Percentiles rank a stretch among this genome's conserved stretches.
Conservation (phyloP, 2,797 vertebrate genomes). For the Bothrops alternatus region DNA sequence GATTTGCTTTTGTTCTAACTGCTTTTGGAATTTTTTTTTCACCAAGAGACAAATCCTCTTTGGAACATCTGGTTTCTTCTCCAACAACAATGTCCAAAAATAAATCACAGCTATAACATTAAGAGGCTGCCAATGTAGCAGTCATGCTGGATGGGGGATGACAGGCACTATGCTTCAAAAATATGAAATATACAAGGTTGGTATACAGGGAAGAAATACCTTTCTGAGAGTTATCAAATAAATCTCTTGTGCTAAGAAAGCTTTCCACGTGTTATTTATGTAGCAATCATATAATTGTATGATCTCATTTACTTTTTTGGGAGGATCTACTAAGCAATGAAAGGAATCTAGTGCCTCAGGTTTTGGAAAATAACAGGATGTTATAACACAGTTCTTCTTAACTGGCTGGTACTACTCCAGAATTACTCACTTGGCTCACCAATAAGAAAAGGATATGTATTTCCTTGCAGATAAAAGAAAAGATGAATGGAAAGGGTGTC, state of each 20-base stretch:
- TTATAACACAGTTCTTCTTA: not conserved
- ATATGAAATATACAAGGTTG: not conserved
- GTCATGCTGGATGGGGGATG: not conserved
- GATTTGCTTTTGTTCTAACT: not conserved
- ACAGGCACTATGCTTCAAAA: not conserved
- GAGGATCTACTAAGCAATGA: not conserved
- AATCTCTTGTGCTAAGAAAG: not conserved
- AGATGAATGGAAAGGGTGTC: not conserved
- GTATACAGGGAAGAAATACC: not conserved
- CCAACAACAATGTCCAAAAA: not conserved
- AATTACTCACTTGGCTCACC: not conserved
- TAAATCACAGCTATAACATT: not conserved
- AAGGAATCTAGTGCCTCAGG: not conserved
- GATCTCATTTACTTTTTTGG: not conserved
- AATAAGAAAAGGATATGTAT: not conserved
- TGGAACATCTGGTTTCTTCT: not conserved
- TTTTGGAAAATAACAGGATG: not conserved
- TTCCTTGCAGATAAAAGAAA: not conserved
- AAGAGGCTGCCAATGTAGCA: not conserved
- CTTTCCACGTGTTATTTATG: not conserved
- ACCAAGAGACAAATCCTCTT: not conserved
- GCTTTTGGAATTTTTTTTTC: not conserved
- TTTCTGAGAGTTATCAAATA: not conserved
- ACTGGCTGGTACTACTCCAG: not conserved
- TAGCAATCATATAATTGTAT: not conserved